A percentile compares a stretch with the other conserved stretches of the same genome.
Evolutionary conservation across 2,888 invertebrate genomes (phyloP).

Genomic region (Apodemia duryi): DNA sequence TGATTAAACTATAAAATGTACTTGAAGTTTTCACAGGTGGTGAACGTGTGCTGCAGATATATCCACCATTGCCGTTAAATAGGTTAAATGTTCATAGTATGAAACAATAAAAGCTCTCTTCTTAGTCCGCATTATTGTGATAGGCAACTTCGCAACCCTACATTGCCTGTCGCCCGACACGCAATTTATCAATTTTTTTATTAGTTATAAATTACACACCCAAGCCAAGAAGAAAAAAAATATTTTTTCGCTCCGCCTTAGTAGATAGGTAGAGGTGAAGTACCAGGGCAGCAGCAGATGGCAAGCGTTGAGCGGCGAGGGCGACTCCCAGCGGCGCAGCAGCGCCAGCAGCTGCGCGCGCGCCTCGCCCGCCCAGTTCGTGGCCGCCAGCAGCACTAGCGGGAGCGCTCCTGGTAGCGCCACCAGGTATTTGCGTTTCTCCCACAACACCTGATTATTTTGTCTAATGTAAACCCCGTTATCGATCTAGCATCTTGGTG

Average conservation of each 20-base stretch:
- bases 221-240: not conserved
- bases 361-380: slow-evolving; percentile 94
- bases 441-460: slow-evolving; percentile 87
- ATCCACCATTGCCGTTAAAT: not conserved
- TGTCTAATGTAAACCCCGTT: too few relatives aligned
- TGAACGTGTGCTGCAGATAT: too few relatives aligned
- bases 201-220: too few relatives aligned
- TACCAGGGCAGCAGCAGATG: slow-evolving; percentile 95
- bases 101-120: too few relatives aligned
- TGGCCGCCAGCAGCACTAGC: slow-evolving; percentile 91
- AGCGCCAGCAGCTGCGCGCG: slow-evolving; percentile 92
- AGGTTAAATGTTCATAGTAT: too few relatives aligned
- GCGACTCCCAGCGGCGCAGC: slow-evolving; percentile 91
- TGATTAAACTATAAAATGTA: too few relatives aligned
- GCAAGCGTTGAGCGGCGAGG: slow-evolving; percentile 93
- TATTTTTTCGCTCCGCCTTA: not conserved
- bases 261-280: slow-evolving; percentile 19
- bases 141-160: too few relatives aligned
- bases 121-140: too few relatives aligned
- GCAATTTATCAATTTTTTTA: too few relatives aligned
- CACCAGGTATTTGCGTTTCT: slow-evolving; percentile 93
- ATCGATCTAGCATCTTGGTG: too few relatives aligned
- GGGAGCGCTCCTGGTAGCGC: slow-evolving; percentile 91
- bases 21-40: too few relatives aligned
- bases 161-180: too few relatives aligned